Percentiles rank a stretch among this genome's conserved stretches.
These are phyloP conservation scores for Sebastes vulpes DNA, from an alignment of 2,797 vertebrate genomes.

Conservation along the genomic window DNA sequence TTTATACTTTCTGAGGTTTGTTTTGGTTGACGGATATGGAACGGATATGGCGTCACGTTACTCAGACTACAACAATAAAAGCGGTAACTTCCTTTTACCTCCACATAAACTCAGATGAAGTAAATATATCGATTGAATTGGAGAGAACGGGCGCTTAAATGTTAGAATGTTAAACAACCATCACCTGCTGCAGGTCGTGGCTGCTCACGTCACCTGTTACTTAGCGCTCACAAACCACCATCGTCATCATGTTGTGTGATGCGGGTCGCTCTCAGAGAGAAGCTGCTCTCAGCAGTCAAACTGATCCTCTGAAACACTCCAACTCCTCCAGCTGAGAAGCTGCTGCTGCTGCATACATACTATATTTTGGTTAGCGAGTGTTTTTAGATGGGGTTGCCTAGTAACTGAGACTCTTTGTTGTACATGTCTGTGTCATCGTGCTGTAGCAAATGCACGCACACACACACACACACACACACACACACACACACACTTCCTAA, in stretches of 20 bases:
- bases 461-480: conserved; percentile 12
- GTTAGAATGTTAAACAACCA: background rate
- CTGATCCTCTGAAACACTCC: background rate
- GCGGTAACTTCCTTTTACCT: too few species aligned
- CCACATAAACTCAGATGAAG: too few species aligned
- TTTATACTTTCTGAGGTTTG: too few species aligned
- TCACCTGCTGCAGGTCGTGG: background rate
- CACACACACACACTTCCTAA: conserved; percentile 20
- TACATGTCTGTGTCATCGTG: conserved; percentile 66
- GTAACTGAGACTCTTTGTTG: conserved; percentile 77
- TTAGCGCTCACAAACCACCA: background rate
- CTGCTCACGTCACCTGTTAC: background rate
- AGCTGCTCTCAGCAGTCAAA: background rate
- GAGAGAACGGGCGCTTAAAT: too few species aligned
- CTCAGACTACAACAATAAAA: too few species aligned
- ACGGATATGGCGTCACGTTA: too few species aligned
- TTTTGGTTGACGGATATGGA: too few species aligned
- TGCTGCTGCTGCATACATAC: conserved; percentile 17
- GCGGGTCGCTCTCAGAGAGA: background rate
- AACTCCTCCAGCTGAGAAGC: conserved; percentile 31
- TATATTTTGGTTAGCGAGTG: conserved; percentile 46
- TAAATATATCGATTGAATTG: too few species aligned
- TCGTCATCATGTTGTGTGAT: background rate
- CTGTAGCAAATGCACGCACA: conserved; percentile 14
- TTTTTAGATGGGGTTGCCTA: conserved; percentile 72